Conservation (phyloP, 2,113 vertebrate species). For the Heterocephalus glaber region DNA sequence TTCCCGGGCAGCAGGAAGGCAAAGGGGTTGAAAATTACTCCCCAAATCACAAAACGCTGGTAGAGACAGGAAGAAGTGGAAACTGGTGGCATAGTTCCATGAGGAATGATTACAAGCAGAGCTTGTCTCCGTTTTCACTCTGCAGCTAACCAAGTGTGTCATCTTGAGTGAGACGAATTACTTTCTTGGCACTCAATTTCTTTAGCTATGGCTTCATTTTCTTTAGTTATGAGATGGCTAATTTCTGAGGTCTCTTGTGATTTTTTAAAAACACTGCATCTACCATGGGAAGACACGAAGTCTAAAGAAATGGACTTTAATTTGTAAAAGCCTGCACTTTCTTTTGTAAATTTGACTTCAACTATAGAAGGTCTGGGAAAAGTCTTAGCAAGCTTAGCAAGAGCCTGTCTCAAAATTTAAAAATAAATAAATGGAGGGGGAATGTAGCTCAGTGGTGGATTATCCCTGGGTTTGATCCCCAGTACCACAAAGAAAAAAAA, state of each 20-base stretch:
- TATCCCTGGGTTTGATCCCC: not conserved
- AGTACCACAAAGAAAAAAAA: not conserved
- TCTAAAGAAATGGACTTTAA: not conserved
- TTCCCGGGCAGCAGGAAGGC: constrained; percentile 66
- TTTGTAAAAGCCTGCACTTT: not conserved
- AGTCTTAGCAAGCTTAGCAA: not conserved
- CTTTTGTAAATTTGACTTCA: not conserved
- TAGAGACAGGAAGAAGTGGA: not conserved
- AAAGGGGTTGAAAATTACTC: constrained; percentile 39
- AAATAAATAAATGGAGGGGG: not conserved
- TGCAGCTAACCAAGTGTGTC: not conserved
- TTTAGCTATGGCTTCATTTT: not conserved
- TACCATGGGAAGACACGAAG: not conserved
- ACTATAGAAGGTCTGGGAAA: not conserved
- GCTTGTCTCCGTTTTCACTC: not conserved
- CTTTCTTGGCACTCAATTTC: not conserved
- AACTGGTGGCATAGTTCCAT: not conserved
- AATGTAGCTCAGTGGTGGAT: not conserved
- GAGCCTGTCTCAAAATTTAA: not conserved
- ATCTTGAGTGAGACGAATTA: not conserved
- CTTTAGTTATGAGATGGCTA: not conserved
- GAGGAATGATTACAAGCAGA: not conserved
- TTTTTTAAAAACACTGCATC: not conserved
- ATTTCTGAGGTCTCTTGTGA: not conserved
- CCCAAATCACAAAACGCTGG: not conserved